phyloP scores from a whole-genome alignment of 2,797 vertebrate species.

The Malurus splendens region DNA sequence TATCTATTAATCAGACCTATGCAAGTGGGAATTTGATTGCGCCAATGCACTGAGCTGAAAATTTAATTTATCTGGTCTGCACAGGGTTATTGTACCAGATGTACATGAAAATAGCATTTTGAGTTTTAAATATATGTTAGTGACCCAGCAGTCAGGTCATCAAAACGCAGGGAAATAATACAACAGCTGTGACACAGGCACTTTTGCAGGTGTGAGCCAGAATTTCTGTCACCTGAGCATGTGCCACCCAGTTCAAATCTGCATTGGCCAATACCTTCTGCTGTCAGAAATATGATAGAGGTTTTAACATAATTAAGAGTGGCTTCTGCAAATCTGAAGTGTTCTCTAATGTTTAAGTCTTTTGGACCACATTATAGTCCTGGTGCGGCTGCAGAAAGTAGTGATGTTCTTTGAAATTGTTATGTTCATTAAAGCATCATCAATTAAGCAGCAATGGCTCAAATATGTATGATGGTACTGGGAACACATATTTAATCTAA shows the following conservation, averaged over 20 bases:
- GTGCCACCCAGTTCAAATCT: background rate
- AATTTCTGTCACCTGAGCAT: background rate
- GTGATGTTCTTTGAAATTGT: background rate
- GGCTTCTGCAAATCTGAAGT: background rate
- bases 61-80: background rate
- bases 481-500: background rate
- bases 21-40: background rate
- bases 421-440: background rate
- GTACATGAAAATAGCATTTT: background rate
- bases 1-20: slow-evolving; percentile 31
- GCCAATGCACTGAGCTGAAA: background rate
- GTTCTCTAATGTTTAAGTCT: background rate
- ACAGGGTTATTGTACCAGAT: background rate
- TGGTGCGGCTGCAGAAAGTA: background rate
- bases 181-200: background rate
- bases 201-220: background rate
- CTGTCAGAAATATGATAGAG: background rate
- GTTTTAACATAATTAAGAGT: background rate
- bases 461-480: background rate
- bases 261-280: background rate
- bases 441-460: background rate
- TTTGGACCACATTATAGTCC: background rate
- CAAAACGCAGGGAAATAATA: background rate
- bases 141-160: background rate
- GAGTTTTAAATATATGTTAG: background rate